Conservation (phyloP, 1,140 invertebrate species). For the Leptonema lineaticorne region DNA sequence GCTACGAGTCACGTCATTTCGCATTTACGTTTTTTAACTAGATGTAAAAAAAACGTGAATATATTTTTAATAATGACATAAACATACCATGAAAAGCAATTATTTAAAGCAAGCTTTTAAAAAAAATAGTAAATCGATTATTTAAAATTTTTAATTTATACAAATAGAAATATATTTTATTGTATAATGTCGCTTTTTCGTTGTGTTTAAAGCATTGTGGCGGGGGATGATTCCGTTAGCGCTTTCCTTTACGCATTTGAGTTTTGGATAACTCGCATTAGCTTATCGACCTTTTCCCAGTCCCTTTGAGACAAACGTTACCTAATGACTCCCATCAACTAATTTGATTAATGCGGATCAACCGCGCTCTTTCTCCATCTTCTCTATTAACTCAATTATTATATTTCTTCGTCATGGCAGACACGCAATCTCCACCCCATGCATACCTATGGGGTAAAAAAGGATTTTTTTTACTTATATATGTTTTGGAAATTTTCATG, state of each 20-base stretch:
- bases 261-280: conserved; percentile 17
- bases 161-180: no score
- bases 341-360: conserved; percentile 41
- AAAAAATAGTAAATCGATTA: no score
- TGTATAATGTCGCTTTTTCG: neutral
- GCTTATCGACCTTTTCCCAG: conserved; percentile 13
- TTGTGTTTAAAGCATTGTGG: neutral
- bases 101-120: no score
- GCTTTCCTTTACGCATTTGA: neutral
- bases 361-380: conserved; percentile 14
- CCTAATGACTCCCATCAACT: conserved; percentile 32
- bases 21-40: neutral
- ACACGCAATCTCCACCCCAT: conserved; percentile 21
- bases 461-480: no score
- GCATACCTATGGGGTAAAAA: no score
- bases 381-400: conserved; percentile 34
- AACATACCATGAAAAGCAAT: no score
- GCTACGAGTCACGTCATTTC: neutral
- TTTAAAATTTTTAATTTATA: no score
- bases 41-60: neutral
- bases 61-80: no score
- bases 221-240: neutral
- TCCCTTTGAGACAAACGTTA: conserved; percentile 34
- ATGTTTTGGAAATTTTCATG: no score
- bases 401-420: conserved; percentile 18